Evolutionary conservation across 2,888 invertebrate genomes (phyloP).

Genomic region (Sarcophaga variegata): DNA sequence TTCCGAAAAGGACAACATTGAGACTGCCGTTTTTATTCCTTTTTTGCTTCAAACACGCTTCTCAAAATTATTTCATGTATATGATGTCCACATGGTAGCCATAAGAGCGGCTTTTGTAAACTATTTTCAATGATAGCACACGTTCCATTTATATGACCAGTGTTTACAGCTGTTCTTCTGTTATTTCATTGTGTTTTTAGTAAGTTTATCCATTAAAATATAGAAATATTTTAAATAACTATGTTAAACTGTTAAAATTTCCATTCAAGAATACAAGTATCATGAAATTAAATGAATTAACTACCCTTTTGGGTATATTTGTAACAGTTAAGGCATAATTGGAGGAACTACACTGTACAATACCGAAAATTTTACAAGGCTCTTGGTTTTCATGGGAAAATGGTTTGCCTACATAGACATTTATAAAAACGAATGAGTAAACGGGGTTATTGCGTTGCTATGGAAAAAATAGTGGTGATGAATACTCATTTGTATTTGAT

Average conservation of each 20-base stretch:
- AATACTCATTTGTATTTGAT: constrained; percentile 94
- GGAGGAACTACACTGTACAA: constrained; percentile 84
- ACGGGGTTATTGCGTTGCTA: constrained; percentile 88
- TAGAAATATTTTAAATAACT: not conserved
- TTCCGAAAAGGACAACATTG: no score
- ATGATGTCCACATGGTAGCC: no score
- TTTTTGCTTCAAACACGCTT: no score
- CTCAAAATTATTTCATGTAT: no score
- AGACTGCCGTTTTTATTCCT: no score
- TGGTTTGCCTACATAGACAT: constrained; percentile 90
- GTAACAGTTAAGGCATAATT: constrained; percentile 65
- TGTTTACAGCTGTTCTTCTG: not conserved
- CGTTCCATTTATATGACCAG: no score
- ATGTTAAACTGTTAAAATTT: not conserved
- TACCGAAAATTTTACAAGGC: constrained; percentile 90
- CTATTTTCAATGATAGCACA: no score
- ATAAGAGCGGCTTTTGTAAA: no score
- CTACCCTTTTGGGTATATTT: constrained; percentile 55
- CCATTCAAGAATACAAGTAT: not conserved
- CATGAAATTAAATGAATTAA: constrained; percentile 53
- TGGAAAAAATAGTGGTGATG: constrained; percentile 87
- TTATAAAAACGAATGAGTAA: constrained; percentile 89
- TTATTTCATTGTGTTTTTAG: constrained; percentile 1
- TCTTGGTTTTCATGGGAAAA: constrained; percentile 96
- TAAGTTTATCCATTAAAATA: not conserved